Evolutionary conservation across 2,888 invertebrate genomes (phyloP), one percentile per base, ranked within the genome.

Genomic region (Eristalinus sepulchralis): DNA sequence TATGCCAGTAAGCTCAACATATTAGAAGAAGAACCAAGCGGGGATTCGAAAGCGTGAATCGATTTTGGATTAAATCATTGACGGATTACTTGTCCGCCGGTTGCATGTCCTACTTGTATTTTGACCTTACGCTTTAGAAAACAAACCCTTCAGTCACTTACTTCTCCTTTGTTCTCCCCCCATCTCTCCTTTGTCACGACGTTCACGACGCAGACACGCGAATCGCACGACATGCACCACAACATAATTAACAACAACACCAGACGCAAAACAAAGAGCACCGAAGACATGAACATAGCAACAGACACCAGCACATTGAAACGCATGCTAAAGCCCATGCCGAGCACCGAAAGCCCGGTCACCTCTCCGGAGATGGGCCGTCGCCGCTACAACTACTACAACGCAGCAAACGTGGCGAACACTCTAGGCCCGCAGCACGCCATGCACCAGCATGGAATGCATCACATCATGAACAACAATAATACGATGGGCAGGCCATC

Each of bases 291-390:
- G 96, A 95, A 95, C 92, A 94, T 94, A 92, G 94, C 89, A 60
- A 91, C 90, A 89, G 92, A 92, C 88, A 92, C 96, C 96, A 90
- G 91, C 90, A 98, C 98, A 9, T 94, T 98, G 89, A 98, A 98
- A 92, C 95, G 97, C 88, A 98, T 98, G 97, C 94, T 98, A 89
- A 98, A 98, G 91, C 98, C 98, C 67, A 97, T 98, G 95, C 97
- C 98, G 27, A 97, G 97, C 89, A 95, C 96, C 79, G 97, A 97
- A 91, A 97, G 97, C 91, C 97, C 97, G 1, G 97, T 96, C 70
- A 97, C 97, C 66, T 97, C 97, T 77, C 97, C 97, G 17, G 97
- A 97, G 94, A 97, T 97, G 96, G 96, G 96, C 22, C 95, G 97
- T 66, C 95, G 97, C 63, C 94, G 97, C 70, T 96, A 96, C 92